Evolutionary conservation across 2,888 invertebrate species (phyloP).

Genomic region (Pristionchus japonicus): DNA sequence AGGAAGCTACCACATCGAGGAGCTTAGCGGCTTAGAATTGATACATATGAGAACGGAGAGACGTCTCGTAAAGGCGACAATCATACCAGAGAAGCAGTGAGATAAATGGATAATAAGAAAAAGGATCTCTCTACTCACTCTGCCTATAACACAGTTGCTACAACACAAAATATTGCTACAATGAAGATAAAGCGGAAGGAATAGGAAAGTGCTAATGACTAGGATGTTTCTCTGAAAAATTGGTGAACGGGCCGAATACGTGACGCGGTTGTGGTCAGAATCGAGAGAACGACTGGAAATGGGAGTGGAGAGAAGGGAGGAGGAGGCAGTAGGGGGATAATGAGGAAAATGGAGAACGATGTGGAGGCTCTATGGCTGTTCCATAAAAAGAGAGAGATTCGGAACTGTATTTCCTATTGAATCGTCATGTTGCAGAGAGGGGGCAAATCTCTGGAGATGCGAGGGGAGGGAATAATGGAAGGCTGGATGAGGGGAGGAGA

Average conservation of each 20-base stretch:
- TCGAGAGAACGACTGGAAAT: conserved; percentile 2
- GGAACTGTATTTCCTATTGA: not conserved
- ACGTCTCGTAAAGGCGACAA: not conserved
- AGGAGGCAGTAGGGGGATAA: not conserved
- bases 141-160: not conserved
- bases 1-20: not conserved
- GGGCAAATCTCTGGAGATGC: not conserved
- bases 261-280: not conserved
- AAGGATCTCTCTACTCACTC: not conserved
- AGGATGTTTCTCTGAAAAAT: not conserved
- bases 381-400: not conserved
- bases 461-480: not conserved
- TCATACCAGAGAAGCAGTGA: not conserved
- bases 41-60: not conserved
- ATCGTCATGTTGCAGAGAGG: not conserved
- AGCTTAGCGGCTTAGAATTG: not conserved
- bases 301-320: not conserved
- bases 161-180: not conserved
- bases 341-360: conserved; percentile 7
- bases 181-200: not conserved
- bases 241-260: not conserved
- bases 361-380: not conserved
- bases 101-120: not conserved
- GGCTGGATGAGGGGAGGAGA: not conserved
- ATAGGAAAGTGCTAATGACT: not conserved